phyloP scores from a whole-genome alignment of 2,888 invertebrate species.

The Lasioglossum zephyrum region DNA sequence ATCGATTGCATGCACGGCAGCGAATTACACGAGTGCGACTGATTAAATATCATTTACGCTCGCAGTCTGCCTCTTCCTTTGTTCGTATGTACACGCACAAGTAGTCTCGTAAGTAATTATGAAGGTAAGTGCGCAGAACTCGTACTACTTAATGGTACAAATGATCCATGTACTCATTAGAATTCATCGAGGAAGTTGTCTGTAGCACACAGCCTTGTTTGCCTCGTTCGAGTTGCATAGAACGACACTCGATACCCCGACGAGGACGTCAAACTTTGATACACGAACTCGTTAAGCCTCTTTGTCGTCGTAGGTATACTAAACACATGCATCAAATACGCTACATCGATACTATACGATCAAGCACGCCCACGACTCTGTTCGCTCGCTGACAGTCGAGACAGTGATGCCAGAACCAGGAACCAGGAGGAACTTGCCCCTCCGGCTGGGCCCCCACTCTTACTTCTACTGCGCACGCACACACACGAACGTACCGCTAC shows the following conservation, averaged over 20 bases:
- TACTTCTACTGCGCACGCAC: too few relatives aligned
- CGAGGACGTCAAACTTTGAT: not conserved
- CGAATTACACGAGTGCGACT: conserved; percentile 49
- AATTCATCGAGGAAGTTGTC: conserved; percentile 15
- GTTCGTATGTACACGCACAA: conserved; percentile 21
- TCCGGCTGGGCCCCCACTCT: too few relatives aligned
- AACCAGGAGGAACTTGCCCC: too few relatives aligned
- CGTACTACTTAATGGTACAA: conserved; percentile 18
- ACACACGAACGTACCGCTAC: too few relatives aligned
- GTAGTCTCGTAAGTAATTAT: conserved; percentile 16
- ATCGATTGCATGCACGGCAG: conserved; percentile 63
- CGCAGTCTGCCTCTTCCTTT: conserved; percentile 27
- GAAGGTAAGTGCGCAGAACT: conserved; percentile 25
- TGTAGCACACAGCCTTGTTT: not conserved
- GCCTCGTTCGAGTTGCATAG: not conserved
- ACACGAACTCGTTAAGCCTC: not conserved
- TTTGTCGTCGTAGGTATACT: not conserved
- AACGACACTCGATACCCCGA: not conserved
- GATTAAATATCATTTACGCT: conserved; percentile 36
- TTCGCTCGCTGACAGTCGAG: not conserved
- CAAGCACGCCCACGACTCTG: not conserved
- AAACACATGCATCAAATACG: conserved; percentile 7
- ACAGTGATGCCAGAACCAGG: too few relatives aligned
- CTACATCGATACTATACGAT: not conserved
- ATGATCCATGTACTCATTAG: conserved; percentile 8